phyloP scores from a whole-genome alignment of 2,888 invertebrate species.

The Azorinus chamasolen region DNA sequence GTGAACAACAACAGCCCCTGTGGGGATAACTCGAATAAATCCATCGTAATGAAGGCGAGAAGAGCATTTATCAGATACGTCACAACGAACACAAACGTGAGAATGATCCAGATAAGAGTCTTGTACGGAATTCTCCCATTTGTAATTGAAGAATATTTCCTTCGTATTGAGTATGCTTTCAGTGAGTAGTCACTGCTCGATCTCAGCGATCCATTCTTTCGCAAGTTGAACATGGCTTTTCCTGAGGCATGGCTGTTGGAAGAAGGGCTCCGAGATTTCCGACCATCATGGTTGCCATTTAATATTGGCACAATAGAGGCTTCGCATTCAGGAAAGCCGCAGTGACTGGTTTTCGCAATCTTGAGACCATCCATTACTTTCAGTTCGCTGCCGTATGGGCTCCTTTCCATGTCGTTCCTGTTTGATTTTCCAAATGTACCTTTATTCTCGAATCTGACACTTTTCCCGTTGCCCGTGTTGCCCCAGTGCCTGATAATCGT shows the following conservation, averaged over 20 bases:
- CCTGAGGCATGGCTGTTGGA: constrained; percentile 7
- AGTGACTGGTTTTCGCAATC: neutral
- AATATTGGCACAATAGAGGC: neutral
- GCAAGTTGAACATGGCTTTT: neutral
- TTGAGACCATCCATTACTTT: neutral
- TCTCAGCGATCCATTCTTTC: neutral
- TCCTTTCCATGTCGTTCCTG: constrained; percentile 29
- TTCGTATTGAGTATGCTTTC: constrained; percentile 1
- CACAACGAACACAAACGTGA: constrained; percentile 41
- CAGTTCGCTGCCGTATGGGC: constrained; percentile 2
- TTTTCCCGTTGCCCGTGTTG: constrained; percentile 5
- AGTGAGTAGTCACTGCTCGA: constrained; percentile 4
- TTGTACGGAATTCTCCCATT: constrained; percentile 36
- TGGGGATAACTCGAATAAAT: constrained; percentile 22
- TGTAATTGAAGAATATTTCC: constrained; percentile 4
- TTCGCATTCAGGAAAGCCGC: neutral
- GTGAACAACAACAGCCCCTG: constrained; percentile 17
- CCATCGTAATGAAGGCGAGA: constrained; percentile 31
- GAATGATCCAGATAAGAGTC: constrained; percentile 52
- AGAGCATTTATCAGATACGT: constrained; percentile 43
- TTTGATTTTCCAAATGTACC: constrained; percentile 14
- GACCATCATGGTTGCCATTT: neutral
- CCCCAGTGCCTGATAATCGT: constrained; percentile 48
- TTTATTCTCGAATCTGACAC: constrained; percentile 25
- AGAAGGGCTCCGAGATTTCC: constrained; percentile 1